Evolutionary conservation across 2,888 invertebrate species (phyloP).

Genomic region (Argyresthia albistria): DNA sequence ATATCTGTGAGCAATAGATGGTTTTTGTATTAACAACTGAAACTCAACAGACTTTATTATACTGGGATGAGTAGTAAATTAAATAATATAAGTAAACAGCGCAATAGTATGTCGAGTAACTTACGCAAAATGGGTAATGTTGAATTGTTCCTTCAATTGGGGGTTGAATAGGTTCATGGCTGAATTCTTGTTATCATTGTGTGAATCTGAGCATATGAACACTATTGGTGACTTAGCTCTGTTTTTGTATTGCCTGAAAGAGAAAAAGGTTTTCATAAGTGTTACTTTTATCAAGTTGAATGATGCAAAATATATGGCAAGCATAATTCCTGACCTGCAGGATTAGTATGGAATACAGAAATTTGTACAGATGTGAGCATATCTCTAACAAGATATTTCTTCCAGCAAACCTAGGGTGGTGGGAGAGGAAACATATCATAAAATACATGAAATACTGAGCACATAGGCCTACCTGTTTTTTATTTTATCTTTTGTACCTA

Average conservation of each 20-base stretch:
- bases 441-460: no score
- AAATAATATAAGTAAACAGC: no score
- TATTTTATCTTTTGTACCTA: not conserved
- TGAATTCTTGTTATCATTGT: constrained; percentile 72
- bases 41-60: no score
- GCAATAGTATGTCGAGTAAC: constrained; percentile 15
- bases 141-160: constrained; percentile 71
- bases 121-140: constrained; percentile 79
- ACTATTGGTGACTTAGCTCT: constrained; percentile 78
- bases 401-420: no score
- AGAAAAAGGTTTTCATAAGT: not conserved
- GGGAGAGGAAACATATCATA: no score
- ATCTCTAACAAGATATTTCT: no score
- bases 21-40: no score
- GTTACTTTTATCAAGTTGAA: not conserved
- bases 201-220: constrained; percentile 81
- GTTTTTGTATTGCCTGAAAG: constrained; percentile 69
- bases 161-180: constrained; percentile 76
- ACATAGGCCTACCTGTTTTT: no score
- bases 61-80: no score
- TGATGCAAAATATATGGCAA: not conserved
- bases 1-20: no score
- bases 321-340: not conserved
- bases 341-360: no score
- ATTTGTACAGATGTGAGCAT: no score